Percentiles rank a stretch among this genome's conserved stretches.
Conservation (phyloP, 2,113 vertebrate genomes). For the Alligator sinensis region DNA sequence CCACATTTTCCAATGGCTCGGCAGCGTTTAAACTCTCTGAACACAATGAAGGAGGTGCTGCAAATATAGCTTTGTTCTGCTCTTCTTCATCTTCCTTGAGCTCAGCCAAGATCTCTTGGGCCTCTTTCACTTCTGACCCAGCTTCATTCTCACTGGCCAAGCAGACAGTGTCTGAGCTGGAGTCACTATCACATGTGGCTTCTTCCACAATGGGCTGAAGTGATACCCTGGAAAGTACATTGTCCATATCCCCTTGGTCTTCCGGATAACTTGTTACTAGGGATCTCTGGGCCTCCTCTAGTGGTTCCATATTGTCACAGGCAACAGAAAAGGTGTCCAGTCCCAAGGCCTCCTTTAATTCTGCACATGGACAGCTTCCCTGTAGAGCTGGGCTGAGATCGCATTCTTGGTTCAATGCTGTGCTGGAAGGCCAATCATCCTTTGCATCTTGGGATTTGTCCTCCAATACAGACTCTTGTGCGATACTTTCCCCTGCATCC, state of each 20-base stretch:
- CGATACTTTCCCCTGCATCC: background rate
- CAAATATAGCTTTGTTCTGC: background rate
- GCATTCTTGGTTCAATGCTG: background rate
- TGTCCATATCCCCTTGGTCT: conserved; percentile 10
- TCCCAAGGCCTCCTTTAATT: background rate
- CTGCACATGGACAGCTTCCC: rapidly evolving
- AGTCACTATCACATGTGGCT: conserved; percentile 49
- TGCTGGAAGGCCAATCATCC: rapidly evolving
- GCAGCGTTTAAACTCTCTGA: background rate
- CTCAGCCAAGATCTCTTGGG: background rate
- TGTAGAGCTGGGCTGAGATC: background rate
- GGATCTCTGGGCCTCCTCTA: background rate
- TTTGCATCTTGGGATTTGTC: rapidly evolving
- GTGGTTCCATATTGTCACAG: background rate
- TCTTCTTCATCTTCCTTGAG: background rate
- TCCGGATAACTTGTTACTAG: rapidly evolving
- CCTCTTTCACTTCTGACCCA: rapidly evolving
- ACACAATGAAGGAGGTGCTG: rapidly evolving
- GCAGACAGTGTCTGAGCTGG: conserved; percentile 32
- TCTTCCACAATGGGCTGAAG: conserved; percentile 65
- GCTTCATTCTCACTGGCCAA: rapidly evolving
- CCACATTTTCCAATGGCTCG: conserved; percentile 21
- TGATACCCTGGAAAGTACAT: background rate
- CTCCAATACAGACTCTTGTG: background rate
- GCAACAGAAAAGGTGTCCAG: rapidly evolving